Evolutionary conservation across 2,113 vertebrate species (phyloP).

Genomic region (Macquaria australasica): DNA sequence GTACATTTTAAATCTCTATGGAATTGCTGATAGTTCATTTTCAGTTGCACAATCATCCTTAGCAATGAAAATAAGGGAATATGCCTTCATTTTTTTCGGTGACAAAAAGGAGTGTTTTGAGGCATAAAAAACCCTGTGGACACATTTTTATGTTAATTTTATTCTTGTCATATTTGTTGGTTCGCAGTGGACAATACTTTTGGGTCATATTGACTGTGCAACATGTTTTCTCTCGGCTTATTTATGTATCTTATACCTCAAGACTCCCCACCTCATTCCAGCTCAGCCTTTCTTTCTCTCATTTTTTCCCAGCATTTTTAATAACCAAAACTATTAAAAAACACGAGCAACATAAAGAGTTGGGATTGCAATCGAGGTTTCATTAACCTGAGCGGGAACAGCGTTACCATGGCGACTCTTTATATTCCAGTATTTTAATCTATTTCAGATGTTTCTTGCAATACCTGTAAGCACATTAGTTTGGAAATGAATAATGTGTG

Average conservation of each 20-base stretch:
- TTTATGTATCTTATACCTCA: not conserved
- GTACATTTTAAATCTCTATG: not conserved
- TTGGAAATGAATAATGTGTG: not conserved
- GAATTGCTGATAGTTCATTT: conserved; percentile 1
- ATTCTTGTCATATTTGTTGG: not conserved
- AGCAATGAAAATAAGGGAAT: not conserved
- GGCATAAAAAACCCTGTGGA: not conserved
- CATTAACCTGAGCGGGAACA: conserved; percentile 4
- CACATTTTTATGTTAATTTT: not conserved
- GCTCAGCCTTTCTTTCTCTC: not conserved
- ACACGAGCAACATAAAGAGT: not conserved
- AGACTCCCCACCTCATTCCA: not conserved
- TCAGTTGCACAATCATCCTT: not conserved
- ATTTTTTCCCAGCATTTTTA: not conserved
- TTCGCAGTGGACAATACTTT: not conserved
- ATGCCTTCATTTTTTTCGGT: not conserved
- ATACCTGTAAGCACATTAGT: not conserved
- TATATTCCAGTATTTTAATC: not conserved
- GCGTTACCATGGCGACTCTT: conserved; percentile 24
- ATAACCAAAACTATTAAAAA: conserved; percentile 14
- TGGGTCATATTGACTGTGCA: not conserved
- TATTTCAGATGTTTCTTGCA: not conserved
- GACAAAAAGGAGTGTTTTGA: not conserved
- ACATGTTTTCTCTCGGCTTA: not conserved
- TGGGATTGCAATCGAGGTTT: conserved; percentile 16